Percentiles rank a stretch among this genome's conserved stretches.
Evolutionary conservation across 2,888 invertebrate genomes (phyloP).

Genomic region (Rhagonycha fulva): DNA sequence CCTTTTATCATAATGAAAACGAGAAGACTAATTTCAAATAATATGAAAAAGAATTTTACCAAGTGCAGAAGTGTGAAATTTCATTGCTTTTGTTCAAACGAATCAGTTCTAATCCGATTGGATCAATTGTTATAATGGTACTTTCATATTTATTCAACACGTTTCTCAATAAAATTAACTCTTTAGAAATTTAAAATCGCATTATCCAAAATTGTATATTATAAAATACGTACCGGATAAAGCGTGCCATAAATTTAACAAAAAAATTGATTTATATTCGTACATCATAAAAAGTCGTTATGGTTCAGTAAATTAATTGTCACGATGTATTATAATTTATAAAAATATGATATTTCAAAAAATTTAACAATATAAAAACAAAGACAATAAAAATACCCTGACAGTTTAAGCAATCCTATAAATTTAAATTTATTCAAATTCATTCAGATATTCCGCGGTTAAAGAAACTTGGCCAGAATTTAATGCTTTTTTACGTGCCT

Average conservation of each 20-base stretch:
- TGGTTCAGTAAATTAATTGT: neutral
- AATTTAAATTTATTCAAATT: conserved; percentile 30
- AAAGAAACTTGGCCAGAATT: conserved; percentile 22
- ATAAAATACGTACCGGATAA: neutral
- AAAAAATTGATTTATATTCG: neutral
- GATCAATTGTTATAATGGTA: neutral
- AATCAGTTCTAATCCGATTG: neutral
- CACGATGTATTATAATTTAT: neutral
- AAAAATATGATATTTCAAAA: neutral
- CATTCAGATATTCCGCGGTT: conserved; percentile 27
- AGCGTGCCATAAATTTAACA: neutral
- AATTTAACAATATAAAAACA: conserved; percentile 15
- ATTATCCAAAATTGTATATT: neutral
- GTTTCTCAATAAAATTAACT: neutral
- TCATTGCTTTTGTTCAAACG: conserved; percentile 7
- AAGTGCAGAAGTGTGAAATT: neutral
- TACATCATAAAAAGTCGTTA: neutral
- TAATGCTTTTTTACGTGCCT: conserved; percentile 5
- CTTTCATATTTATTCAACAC: neutral
- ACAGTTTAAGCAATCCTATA: conserved; percentile 16
- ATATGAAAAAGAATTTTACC: neutral
- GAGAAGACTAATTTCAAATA: conserved; percentile 3
- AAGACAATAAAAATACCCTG: conserved; percentile 21
- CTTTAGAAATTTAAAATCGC: conserved; percentile 1
- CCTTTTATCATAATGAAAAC: conserved; percentile 19